Evolutionary conservation across 2,797 vertebrate genomes (phyloP).

Genomic region (Darevskia nairensis): DNA sequence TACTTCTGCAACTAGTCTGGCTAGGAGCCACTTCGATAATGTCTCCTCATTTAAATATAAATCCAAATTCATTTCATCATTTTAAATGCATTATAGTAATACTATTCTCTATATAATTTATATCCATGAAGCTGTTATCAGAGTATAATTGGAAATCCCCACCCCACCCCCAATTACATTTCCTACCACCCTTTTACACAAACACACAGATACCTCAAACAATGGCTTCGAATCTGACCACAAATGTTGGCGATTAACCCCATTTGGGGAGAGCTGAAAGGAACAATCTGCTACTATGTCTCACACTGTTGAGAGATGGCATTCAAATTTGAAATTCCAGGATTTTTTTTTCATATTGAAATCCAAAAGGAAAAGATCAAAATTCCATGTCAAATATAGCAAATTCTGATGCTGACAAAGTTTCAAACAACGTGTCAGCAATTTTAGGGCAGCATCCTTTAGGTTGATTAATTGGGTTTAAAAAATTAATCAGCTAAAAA

Average conservation of each 20-base stretch:
- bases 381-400: neutral
- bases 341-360: neutral
- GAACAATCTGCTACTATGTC: neutral
- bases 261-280: neutral
- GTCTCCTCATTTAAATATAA: constrained; percentile 74
- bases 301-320: too few species aligned
- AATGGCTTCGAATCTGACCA: rapidly evolving
- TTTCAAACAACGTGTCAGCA: neutral
- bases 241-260: neutral
- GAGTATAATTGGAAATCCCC: constrained; percentile 41
- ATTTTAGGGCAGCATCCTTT: neutral
- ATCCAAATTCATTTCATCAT: constrained; percentile 71
- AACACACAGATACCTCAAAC: neutral
- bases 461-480: neutral
- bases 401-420: neutral
- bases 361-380: neutral
- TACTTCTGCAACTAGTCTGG: constrained; percentile 68
- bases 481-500: neutral
- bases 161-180: neutral
- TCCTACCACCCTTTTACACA: neutral
- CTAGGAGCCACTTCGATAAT: constrained; percentile 69
- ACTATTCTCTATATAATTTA: constrained; percentile 66
- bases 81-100: constrained; percentile 63
- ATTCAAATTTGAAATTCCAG: neutral
- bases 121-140: constrained; percentile 58